Percentiles rank a stretch among this genome's conserved stretches.
These are phyloP conservation scores for Cathartes aura DNA, from an alignment of 2,113 vertebrate genomes.

Conservation along the genomic window DNA sequence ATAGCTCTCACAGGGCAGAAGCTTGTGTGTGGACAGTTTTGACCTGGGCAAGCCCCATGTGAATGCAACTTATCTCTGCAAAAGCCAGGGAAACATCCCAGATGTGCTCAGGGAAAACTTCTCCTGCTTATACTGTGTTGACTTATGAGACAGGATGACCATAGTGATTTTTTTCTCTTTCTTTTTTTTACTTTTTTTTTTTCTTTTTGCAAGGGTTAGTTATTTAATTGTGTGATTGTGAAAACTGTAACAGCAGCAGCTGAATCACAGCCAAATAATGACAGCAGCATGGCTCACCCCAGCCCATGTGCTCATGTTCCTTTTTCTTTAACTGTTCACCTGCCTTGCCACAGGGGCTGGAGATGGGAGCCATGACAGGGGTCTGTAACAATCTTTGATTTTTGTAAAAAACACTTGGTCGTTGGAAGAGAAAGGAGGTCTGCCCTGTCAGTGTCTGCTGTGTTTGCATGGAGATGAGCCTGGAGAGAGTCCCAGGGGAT, in stretches of 20 bases:
- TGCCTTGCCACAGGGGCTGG: neutral
- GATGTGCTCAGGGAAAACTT: neutral
- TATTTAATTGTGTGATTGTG: neutral
- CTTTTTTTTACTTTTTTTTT: too few species aligned
- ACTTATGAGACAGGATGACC: neutral
- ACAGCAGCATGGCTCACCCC: neutral
- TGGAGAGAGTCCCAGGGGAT: neutral
- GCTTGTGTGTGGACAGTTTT: neutral
- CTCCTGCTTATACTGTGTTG: neutral
- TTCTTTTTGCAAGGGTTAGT: neutral
- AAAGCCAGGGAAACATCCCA: neutral
- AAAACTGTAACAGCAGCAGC: neutral
- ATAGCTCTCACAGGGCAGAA: neutral
- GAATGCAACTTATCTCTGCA: neutral
- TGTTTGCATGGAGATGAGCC: neutral
- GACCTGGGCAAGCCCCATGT: neutral
- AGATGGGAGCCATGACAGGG: neutral
- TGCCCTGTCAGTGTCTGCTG: rapidly evolving
- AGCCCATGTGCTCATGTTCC: neutral
- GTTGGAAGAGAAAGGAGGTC: neutral
- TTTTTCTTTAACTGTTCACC: neutral
- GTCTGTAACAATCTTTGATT: neutral
- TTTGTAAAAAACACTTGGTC: neutral
- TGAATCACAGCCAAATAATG: neutral
- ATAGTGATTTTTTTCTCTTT: rapidly evolving